Conservation (phyloP, 2,797 vertebrate genomes). For the Liparis tanakae region DNA sequence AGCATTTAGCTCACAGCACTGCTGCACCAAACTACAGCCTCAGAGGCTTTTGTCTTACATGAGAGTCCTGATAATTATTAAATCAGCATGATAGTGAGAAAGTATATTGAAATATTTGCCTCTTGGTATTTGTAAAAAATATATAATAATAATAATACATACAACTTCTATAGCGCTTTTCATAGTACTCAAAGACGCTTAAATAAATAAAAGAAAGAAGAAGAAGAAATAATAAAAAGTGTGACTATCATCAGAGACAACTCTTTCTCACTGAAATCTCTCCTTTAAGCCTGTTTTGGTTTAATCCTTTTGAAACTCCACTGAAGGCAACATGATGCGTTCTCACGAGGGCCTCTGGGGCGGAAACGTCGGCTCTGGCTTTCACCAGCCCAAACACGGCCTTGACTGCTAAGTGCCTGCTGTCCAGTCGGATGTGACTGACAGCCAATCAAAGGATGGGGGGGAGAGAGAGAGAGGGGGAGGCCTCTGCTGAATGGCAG, state of each 20-base stretch:
- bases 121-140: neutral
- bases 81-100: neutral
- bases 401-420: slow-evolving; percentile 44
- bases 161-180: too few species aligned
- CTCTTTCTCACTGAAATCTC: neutral
- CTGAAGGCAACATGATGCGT: neutral
- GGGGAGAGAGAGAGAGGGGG: neutral
- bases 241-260: neutral
- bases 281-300: neutral
- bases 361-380: slow-evolving; percentile 25
- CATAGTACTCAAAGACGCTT: too few species aligned
- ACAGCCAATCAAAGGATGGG: slow-evolving; percentile 39
- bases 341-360: slow-evolving; percentile 1
- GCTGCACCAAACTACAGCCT: neutral
- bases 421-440: slow-evolving; percentile 31
- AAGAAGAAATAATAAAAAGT: neutral
- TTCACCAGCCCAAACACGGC: slow-evolving; percentile 35
- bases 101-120: neutral
- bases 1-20: neutral
- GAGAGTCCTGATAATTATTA: neutral
- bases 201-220: neutral
- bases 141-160: too few species aligned
- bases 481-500: slow-evolving; percentile 19
- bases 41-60: neutral
- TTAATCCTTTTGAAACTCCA: neutral